Conservation (phyloP, 2,888 invertebrate genomes). For the Junonia oenone region DNA sequence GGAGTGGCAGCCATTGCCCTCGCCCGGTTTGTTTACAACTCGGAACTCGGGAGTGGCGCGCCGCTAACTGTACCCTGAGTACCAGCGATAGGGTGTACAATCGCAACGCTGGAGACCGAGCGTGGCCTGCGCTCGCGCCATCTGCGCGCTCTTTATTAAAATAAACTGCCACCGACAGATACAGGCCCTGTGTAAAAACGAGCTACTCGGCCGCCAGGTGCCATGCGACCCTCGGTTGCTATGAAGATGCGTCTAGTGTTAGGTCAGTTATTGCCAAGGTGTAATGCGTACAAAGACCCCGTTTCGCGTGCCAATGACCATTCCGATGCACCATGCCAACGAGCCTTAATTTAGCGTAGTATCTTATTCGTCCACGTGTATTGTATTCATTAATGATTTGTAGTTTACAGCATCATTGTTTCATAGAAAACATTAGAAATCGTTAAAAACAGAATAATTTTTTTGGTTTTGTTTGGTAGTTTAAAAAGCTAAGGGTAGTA, state of each 20-base stretch:
- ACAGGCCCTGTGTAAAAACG: slow-evolving; percentile 53
- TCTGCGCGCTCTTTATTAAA: slow-evolving; percentile 71
- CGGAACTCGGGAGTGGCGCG: slow-evolving; percentile 41
- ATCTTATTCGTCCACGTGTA: slow-evolving; percentile 21
- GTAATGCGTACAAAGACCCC: slow-evolving; percentile 47
- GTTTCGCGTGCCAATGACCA: slow-evolving; percentile 55
- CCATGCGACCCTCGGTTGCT: slow-evolving; percentile 45
- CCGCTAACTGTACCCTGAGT: slow-evolving; percentile 55
- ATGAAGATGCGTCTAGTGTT: slow-evolving; percentile 57
- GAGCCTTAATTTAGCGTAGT: slow-evolving; percentile 38
- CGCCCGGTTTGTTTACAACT: slow-evolving; percentile 77
- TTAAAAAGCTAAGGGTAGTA: not conserved
- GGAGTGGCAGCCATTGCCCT: slow-evolving; percentile 78
- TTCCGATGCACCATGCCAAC: slow-evolving; percentile 37
- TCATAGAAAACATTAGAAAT: no score
- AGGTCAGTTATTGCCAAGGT: slow-evolving; percentile 63
- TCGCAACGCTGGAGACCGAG: slow-evolving; percentile 33
- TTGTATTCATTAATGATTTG: not conserved
- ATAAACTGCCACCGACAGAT: slow-evolving; percentile 69
- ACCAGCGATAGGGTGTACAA: slow-evolving; percentile 52
- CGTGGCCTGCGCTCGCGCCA: slow-evolving; percentile 59
- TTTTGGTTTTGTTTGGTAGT: not conserved
- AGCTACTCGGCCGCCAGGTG: slow-evolving; percentile 57
- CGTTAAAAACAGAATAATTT: no score
- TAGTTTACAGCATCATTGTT: no score